A percentile compares a stretch with the other conserved stretches of the same genome.
Evolutionary conservation across 2,113 vertebrate genomes (phyloP).

Genomic region (Damaliscus lunatus): DNA sequence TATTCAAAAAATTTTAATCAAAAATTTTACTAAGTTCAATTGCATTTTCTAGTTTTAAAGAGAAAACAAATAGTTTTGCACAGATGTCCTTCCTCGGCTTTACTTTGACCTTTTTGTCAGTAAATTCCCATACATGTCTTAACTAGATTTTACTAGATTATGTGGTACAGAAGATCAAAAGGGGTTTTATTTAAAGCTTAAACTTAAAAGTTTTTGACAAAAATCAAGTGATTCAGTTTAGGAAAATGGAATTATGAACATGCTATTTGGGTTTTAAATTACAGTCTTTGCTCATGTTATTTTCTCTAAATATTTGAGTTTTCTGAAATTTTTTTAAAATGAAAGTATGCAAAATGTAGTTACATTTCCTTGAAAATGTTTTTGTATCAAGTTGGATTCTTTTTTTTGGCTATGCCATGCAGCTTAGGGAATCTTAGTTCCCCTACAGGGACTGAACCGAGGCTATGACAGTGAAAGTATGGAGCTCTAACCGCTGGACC

Average conservation of each 20-base stretch:
- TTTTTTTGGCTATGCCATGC: neutral
- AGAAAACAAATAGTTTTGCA: conserved; percentile 36
- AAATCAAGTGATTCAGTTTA: neutral
- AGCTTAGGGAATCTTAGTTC: neutral
- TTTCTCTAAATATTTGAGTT: conserved; percentile 19
- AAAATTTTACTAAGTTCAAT: neutral
- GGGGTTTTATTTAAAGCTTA: conserved; percentile 13
- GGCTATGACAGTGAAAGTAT: neutral
- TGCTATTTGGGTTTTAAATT: neutral
- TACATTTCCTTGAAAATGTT: conserved; percentile 17
- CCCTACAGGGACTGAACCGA: neutral
- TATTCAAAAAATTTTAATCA: neutral
- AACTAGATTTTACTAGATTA: neutral
- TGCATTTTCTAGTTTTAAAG: conserved; percentile 33
- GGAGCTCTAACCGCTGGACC: neutral
- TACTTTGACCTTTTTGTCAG: neutral
- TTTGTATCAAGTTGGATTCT: neutral
- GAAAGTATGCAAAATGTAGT: neutral
- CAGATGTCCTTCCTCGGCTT: neutral
- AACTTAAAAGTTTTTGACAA: neutral
- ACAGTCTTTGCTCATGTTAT: neutral
- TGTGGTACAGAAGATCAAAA: conserved; percentile 16
- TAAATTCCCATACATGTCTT: neutral
- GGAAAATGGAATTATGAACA: neutral
- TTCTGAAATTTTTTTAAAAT: conserved; percentile 12